Conservation (phyloP, 2,888 invertebrate genomes). For the Pheosia tremula region DNA sequence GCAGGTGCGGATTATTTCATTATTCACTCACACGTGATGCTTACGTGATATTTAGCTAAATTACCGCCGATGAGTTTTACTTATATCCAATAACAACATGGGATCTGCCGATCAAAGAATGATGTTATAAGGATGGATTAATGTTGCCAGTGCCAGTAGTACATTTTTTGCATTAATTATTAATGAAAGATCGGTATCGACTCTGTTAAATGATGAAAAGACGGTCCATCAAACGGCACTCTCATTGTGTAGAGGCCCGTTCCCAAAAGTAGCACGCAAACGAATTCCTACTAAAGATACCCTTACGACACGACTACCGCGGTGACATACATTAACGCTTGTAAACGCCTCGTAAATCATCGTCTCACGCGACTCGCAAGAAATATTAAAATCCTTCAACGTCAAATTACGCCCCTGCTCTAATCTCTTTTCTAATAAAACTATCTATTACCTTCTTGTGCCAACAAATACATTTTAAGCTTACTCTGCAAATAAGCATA, state of each 20-base stretch:
- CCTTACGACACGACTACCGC: too few species aligned
- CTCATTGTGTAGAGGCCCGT: too few species aligned
- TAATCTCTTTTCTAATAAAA: neutral
- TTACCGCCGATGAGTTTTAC: neutral
- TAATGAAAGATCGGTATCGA: too few species aligned
- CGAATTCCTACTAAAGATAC: too few species aligned
- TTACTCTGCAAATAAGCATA: too few species aligned
- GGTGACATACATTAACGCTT: slow-evolving; percentile 10
- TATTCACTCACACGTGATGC: neutral
- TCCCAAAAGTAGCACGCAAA: too few species aligned
- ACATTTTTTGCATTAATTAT: too few species aligned
- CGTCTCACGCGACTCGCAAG: slow-evolving; percentile 17
- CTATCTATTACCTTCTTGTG: too few species aligned
- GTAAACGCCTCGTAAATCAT: slow-evolving; percentile 53
- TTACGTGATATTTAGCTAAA: neutral
- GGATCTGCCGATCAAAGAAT: neutral
- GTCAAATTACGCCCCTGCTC: slow-evolving; percentile 10
- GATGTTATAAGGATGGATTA: neutral
- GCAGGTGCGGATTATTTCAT: slow-evolving; percentile 8
- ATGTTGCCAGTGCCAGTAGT: neutral
- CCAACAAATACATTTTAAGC: too few species aligned
- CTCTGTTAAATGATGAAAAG: too few species aligned
- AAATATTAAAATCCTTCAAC: slow-evolving; percentile 32
- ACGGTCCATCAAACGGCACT: too few species aligned
- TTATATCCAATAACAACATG: neutral